phyloP scores from a whole-genome alignment of 2,888 invertebrate genomes.

The Tetragnatha montana region DNA sequence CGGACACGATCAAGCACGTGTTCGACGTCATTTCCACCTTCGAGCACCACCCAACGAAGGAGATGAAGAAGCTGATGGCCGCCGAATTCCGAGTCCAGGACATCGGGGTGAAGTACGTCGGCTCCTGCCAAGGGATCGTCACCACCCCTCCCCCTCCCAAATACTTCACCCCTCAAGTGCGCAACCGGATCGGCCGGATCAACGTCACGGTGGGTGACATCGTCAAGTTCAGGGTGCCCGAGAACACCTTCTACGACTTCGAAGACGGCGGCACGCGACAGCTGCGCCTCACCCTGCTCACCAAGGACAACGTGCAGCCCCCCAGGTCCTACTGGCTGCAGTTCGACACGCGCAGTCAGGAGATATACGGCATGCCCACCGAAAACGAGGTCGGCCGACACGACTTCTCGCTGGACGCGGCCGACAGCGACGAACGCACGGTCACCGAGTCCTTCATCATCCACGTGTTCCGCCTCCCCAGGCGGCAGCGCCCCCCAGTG shows the following conservation, averaged over 20 bases:
- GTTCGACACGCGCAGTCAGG: slow-evolving; percentile 85
- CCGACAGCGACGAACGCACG: slow-evolving; percentile 85
- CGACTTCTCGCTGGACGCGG: slow-evolving; percentile 85
- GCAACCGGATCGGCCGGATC: slow-evolving; percentile 89
- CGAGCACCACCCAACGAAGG: slow-evolving; percentile 80
- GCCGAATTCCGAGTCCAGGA: slow-evolving; percentile 83
- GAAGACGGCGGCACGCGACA: slow-evolving; percentile 87
- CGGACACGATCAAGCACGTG: slow-evolving; percentile 78
- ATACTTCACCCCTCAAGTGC: slow-evolving; percentile 80
- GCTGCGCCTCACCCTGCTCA: slow-evolving; percentile 82
- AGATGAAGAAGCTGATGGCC: slow-evolving; percentile 81
- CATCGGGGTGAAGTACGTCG: slow-evolving; percentile 82
- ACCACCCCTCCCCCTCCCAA: slow-evolving; percentile 61
- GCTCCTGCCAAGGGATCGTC: slow-evolving; percentile 62
- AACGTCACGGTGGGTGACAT: slow-evolving; percentile 89
- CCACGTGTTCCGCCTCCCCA: slow-evolving; percentile 58
- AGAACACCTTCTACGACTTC: slow-evolving; percentile 85
- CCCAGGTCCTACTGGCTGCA: slow-evolving; percentile 88
- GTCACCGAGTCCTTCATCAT: slow-evolving; percentile 82
- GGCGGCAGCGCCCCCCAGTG: slow-evolving; percentile 74
- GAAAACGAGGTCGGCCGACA: slow-evolving; percentile 80
- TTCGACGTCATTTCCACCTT: slow-evolving; percentile 77
- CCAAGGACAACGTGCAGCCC: slow-evolving; percentile 81
- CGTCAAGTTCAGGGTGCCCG: slow-evolving; percentile 86
- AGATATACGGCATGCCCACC: slow-evolving; percentile 89